Evolutionary conservation across 2,113 vertebrate species (phyloP).

Genomic region (Eurypyga helias): DNA sequence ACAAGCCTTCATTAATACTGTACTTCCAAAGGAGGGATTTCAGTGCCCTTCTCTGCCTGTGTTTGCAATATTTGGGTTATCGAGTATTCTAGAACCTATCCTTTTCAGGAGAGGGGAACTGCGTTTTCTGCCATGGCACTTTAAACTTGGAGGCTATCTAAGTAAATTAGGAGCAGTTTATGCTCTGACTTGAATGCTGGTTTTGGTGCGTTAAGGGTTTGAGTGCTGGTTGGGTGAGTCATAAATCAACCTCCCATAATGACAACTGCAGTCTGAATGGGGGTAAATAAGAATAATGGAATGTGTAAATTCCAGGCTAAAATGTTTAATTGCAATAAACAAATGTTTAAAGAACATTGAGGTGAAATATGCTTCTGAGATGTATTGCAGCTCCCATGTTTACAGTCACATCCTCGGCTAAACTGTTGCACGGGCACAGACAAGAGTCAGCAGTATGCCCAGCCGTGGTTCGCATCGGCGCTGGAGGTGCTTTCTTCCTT

Average conservation of each 20-base stretch:
- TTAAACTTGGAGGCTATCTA: conserved; percentile 27
- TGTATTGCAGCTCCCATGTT: background rate
- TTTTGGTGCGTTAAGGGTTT: conserved; percentile 36
- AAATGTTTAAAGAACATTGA: conserved; percentile 50
- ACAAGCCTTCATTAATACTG: conserved; percentile 1
- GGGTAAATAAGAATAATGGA: conserved; percentile 64
- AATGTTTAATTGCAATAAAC: conserved; percentile 66
- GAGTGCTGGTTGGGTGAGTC: conserved; percentile 47
- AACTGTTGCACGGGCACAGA: background rate
- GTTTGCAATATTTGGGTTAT: background rate
- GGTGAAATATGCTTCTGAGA: conserved; percentile 15
- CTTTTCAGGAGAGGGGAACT: background rate
- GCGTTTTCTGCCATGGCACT: background rate
- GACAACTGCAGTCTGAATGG: conserved; percentile 48
- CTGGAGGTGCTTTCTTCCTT: background rate
- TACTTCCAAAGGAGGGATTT: background rate
- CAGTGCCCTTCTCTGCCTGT: background rate
- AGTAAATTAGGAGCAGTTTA: conserved; percentile 64
- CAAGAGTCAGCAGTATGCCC: background rate
- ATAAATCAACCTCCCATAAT: conserved; percentile 64
- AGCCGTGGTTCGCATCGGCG: background rate
- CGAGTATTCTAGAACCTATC: background rate
- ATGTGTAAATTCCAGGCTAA: conserved; percentile 55
- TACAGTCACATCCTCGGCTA: background rate
- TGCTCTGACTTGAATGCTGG: conserved; percentile 19